Base-by-base conservation (phyloP, 2,888 invertebrate species). In the Troilus luridus region DNA sequence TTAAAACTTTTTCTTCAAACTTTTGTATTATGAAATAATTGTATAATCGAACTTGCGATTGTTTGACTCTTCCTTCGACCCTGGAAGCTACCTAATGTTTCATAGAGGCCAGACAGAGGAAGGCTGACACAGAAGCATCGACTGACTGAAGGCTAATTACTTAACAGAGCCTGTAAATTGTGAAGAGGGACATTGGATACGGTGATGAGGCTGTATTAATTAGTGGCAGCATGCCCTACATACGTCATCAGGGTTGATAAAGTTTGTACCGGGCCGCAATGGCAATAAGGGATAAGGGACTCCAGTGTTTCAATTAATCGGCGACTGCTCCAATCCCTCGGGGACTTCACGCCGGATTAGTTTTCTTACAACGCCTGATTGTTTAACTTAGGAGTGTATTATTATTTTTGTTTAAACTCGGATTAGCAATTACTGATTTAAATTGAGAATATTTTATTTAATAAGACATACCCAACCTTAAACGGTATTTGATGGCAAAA, bases 231-330 rank as follows among this genome's bases (percentile, higher is more conserved):
- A 10, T 64, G 10, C 5, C 1, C 67, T 67, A 67, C 24, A 67
- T 24, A 67, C 67, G 24, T 64, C n/a, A 64, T 64, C n/a, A 64
- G n/a, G 64, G n/a, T 24, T 67, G 2, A 67, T 67, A 24, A 67
- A 67, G 67, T 67, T 24, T 67, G 67, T 27, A 24, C 12, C 24
- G 67, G 24, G 24, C 24, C 12, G 67, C n/a, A 14, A 67, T 1
- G 14, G 67, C 67, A 67, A 67, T 67, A 67, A 67, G 67, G 67
- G 67, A 67, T 67, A 67, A 67, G 67, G 67, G 67, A 67, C 67
- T 67, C 67, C 24, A 67, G 67, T 67, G 24, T 67, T 67, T 67
- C 67, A 67, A 67, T 67, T 67, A 67, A 67, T 24, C 24, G 24
- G 11, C 24, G 19, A 24, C 67, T 67, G 24, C 67, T 67, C 67